These are phyloP conservation scores for Saguinus imperator DNA, from an alignment of 2,113 vertebrate species.

Conservation along the genomic window DNA sequence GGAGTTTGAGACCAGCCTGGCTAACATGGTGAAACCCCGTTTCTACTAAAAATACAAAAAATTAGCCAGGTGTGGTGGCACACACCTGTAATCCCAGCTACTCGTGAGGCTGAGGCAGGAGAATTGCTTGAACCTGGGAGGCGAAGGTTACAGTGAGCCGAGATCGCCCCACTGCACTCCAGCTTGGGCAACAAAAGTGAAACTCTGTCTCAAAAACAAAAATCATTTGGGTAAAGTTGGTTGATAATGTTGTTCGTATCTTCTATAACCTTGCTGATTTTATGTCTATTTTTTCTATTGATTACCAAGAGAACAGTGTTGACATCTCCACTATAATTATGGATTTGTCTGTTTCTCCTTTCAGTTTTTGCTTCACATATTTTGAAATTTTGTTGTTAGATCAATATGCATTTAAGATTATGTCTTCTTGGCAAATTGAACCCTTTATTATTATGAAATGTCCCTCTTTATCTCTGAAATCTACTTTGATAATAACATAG, in stretches of 20 bases:
- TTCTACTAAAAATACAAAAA: too few relatives aligned
- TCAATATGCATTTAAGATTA: neutral
- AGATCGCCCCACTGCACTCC: too few relatives aligned
- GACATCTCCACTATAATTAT: neutral
- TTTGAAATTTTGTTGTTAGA: slow-evolving; percentile 36
- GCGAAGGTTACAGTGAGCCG: too few relatives aligned
- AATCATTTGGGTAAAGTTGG: neutral
- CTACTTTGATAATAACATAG: neutral
- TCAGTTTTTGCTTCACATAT: neutral
- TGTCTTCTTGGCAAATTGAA: neutral
- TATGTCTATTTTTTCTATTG: neutral
- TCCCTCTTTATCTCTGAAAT: slow-evolving; percentile 19
- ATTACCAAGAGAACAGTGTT: neutral
- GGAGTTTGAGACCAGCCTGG: too few relatives aligned
- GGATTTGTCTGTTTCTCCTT: neutral
- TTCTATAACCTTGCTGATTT: neutral
- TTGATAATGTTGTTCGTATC: neutral
- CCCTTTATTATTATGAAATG: slow-evolving; percentile 2
- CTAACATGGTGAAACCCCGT: too few relatives aligned
- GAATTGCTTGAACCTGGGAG: too few relatives aligned
- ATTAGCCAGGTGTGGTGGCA: too few relatives aligned
- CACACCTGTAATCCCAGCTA: too few relatives aligned
- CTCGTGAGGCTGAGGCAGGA: too few relatives aligned
- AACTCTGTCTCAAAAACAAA: too few relatives aligned
- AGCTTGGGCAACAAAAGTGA: too few relatives aligned